Conservation (phyloP, 2,797 vertebrate species). For the Lycodopsis pacificus region DNA sequence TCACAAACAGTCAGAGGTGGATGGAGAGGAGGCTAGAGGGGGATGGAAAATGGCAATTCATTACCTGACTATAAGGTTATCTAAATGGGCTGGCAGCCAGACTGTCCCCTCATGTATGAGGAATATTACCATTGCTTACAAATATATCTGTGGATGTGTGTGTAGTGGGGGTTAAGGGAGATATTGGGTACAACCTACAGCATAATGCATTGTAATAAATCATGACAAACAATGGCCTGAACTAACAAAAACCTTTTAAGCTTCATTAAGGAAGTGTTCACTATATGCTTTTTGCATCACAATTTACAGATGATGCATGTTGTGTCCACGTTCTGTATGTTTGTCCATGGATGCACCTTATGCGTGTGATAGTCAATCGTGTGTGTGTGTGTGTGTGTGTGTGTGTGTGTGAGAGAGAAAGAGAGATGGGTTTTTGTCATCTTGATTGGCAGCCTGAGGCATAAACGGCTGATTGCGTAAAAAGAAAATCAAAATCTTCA, state of each 20-base stretch:
- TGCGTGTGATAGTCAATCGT: neutral
- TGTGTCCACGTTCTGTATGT: slow-evolving; percentile 1
- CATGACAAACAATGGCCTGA: neutral
- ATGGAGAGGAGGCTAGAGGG: slow-evolving; percentile 51
- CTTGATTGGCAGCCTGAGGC: slow-evolving; percentile 46
- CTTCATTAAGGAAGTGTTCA: neutral
- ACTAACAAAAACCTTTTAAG: neutral
- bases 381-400: too few relatives aligned
- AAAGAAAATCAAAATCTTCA: slow-evolving; percentile 55
- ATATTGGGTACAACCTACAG: neutral
- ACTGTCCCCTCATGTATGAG: slow-evolving; percentile 47
- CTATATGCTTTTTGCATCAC: neutral
- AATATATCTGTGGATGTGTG: slow-evolving; percentile 18
- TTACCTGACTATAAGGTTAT: slow-evolving; percentile 69
- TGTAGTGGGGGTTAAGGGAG: neutral
- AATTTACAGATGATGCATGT: slow-evolving; percentile 10
- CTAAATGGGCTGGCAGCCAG: slow-evolving; percentile 59
- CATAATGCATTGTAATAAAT: slow-evolving; percentile 13
- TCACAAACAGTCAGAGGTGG: slow-evolving; percentile 61
- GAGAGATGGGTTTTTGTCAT: neutral
- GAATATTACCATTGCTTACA: slow-evolving; percentile 40
- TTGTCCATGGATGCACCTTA: neutral
- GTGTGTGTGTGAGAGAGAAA: neutral
- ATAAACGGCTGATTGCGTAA: slow-evolving; percentile 51
- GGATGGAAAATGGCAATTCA: slow-evolving; percentile 65